These are phyloP conservation scores for Periophthalmus modestus DNA, from an alignment of 2,113 vertebrate genomes.

Conservation along the genomic window DNA sequence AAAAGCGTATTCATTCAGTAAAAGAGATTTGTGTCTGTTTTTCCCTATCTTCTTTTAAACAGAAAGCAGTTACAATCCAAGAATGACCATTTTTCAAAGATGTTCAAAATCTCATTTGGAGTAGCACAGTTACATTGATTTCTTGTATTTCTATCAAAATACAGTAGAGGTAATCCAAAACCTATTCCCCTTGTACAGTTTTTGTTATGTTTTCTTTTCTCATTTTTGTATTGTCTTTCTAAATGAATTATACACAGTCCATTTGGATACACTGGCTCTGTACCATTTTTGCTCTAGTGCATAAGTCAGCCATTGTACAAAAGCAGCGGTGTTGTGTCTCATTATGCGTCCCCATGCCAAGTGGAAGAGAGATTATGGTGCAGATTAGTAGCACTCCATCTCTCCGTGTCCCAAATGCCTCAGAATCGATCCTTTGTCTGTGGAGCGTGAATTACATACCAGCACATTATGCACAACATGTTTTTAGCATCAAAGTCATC, in stretches of 20 bases:
- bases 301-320: conserved; percentile 36
- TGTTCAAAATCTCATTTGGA: not conserved
- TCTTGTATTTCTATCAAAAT: not conserved
- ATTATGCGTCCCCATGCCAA: conserved; percentile 53
- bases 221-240: conserved; percentile 6
- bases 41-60: too few species aligned
- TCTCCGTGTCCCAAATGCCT: conserved; percentile 54
- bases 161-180: too few species aligned
- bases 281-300: conserved; percentile 17
- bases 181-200: not conserved
- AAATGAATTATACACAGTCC: not conserved
- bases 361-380: conserved; percentile 56
- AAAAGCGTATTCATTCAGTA: too few species aligned
- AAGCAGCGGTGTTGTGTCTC: conserved; percentile 30
- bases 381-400: conserved; percentile 57
- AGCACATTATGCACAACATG: conserved; percentile 16
- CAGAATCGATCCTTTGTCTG: conserved; percentile 47
- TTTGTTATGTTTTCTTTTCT: not conserved
- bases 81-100: not conserved
- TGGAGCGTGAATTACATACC: conserved; percentile 34
- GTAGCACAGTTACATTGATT: not conserved
- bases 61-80: not conserved
- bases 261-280: not conserved
- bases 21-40: too few species aligned
- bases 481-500: conserved; percentile 4